Evolutionary conservation across 2,888 invertebrate species (phyloP), one percentile per base, ranked within the genome.

Genomic region (Hyles lineata): DNA sequence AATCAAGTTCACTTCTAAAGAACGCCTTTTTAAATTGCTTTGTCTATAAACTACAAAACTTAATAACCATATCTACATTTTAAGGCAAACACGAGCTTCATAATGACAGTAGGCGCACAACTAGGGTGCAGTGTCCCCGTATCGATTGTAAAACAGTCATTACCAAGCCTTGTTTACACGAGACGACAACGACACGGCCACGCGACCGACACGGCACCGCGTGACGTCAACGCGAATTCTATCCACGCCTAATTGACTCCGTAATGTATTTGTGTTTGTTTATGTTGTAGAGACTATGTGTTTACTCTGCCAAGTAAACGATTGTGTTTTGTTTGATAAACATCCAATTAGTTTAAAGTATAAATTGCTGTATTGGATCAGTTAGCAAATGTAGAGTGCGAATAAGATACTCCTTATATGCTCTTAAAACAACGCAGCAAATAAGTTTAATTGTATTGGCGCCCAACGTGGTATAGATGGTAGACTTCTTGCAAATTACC

Each of bases 151-250:
- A 55, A 55, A 17, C 29, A 62, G 62, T 62, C 67, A 67, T 67
- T 67, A 67, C 67, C 67, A 69, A 75, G 76, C 72, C 76, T 76
- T 81, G 82, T 82, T 80, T 79, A 77, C 74, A 76, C 74, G 71
- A 70, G 76, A 77, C 78, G 75, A 76, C 76, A 79, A 75, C 75
- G 79, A 79, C 73, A 70, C 43, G 17, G 25, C 60, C 25, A 23
- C 60, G 67, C 23, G 67, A 17, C 25, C 25, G 25, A 21, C 55
- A 55, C 55, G 55, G n/a, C 55, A 25, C 60, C 25, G 21, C 59
- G 67, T 67, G 67, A 67, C 67, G 67, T 67, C 67, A 67, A 9
- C 63, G 63, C 5, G n/a, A 62, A 62, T 35, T 62, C 62, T 32
- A 67, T 50, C 50, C 50, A 23, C 67, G 63, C 35, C 43, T 67